Evolutionary conservation across 2,888 invertebrate species (phyloP), one percentile per base, ranked within the genome.

Genomic region (Cataglyphis altisquamis): DNA sequence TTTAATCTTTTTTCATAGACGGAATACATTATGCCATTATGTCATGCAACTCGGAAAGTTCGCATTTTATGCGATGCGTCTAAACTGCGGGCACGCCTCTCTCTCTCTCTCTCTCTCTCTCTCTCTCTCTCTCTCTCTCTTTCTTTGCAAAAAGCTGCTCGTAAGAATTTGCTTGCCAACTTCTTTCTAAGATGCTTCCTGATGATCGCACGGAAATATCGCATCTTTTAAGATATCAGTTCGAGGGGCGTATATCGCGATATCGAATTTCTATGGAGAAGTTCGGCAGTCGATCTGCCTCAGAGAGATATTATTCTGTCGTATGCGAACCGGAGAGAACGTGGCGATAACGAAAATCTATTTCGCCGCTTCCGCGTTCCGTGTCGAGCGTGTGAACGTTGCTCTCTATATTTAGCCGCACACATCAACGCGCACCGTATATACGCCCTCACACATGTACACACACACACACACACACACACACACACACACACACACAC

Each of bases 271-370:
- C 82, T 75, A 72, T 74, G 83, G 81, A 83, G 86, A 57, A 90
- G 85, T 75, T 77, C 86, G 75, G 66, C 84, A 84, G 89, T 82
- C 85, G 87, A 88, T 88, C 87, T 66, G 84, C 84, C 84, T 87
- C 86, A 55, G 77, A 84, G 78, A 85, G 73, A 86, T 86, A 90
- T 91, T 90, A 91, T 91, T 90, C 85, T 83, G 84, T 82, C 57
- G 87, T 67, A 75, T 68, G 55, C 84, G 87, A 83, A 66, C 57
- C 68, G 84, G 66, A 63, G 85, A 84, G 83, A 84, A 86, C 86
- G 80, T 68, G 80, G 82, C 80, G 92, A 93, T 93, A 93, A 92
- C 91, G 92, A 93, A 93, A 93, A 93, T 93, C 93, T 92, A 93
- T 93, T 93, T 90, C 90, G 89, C 87, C 88, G 88, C 90, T 91